Evolutionary conservation across 2,797 vertebrate genomes (phyloP).

Genomic region (Rhabdomys pumilio): DNA sequence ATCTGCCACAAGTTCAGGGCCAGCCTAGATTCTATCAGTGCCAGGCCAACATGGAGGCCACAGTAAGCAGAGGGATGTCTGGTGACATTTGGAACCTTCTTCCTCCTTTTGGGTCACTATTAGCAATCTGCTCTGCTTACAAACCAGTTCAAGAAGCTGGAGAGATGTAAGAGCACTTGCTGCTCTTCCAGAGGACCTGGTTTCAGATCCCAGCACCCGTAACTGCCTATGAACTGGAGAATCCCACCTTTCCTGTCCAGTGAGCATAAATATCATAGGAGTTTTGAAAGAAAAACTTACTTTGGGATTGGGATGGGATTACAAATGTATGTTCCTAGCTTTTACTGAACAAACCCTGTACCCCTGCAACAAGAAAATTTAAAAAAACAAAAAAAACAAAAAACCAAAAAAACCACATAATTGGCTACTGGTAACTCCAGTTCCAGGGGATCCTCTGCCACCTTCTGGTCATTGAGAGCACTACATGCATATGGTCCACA

Average conservation of each 20-base stretch:
- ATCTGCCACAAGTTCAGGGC: background rate
- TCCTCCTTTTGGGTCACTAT: background rate
- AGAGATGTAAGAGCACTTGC: too few relatives aligned
- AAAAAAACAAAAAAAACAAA: too few relatives aligned
- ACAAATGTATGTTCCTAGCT: background rate
- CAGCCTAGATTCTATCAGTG: background rate
- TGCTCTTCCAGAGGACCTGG: background rate
- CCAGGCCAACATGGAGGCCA: too few relatives aligned
- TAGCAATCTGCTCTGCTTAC: background rate
- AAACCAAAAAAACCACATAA: background rate
- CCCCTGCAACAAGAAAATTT: background rate
- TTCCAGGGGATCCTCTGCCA: background rate
- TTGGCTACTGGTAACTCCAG: too few relatives aligned
- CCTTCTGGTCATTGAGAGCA: background rate
- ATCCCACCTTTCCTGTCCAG: background rate
- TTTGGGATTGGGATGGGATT: background rate
- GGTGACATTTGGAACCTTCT: background rate
- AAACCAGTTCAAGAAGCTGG: background rate
- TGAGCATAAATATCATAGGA: constrained; percentile 23
- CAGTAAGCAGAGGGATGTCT: too few relatives aligned
- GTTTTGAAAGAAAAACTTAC: constrained; percentile 58
- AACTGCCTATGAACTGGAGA: background rate
- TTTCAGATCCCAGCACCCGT: background rate
- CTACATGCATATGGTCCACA: too few relatives aligned
- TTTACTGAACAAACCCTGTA: background rate